Percentiles rank a stretch among this genome's conserved stretches.
These are phyloP conservation scores for Hylaeus anthracinus DNA, from an alignment of 1,140 invertebrate species.

Conservation along the genomic window DNA sequence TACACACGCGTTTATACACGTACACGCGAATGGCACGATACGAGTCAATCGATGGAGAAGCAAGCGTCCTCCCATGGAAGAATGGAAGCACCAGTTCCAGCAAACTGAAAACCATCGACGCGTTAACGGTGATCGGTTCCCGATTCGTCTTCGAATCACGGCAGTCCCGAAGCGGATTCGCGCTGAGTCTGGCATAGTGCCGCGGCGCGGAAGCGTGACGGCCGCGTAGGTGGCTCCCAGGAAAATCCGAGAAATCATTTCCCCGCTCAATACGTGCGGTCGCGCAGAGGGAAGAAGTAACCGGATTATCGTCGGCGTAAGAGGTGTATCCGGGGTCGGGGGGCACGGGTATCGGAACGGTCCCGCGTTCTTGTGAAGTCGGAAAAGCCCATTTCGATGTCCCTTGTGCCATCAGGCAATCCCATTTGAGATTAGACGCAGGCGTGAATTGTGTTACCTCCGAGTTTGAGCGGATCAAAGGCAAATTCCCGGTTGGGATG, in stretches of 20 bases:
- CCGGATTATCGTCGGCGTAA: conserved; percentile 51
- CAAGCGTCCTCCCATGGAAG: no score
- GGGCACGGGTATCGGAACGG: conserved; percentile 47
- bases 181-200: neutral
- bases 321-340: conserved; percentile 28
- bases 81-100: neutral
- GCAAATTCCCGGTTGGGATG: conserved; percentile 73
- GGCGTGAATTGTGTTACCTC: conserved; percentile 75
- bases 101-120: neutral
- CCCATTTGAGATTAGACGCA: conserved; percentile 74
- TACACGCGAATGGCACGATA: no score
- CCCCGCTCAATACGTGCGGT: conserved; percentile 21
- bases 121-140: conserved; percentile 22
- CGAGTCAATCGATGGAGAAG: no score
- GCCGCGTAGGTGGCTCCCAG: neutral
- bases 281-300: conserved; percentile 41
- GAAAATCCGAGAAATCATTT: conserved; percentile 47
- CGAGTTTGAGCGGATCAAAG: conserved; percentile 75
- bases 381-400: conserved; percentile 70
- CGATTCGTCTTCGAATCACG: conserved; percentile 8
- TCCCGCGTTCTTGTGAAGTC: conserved; percentile 61
- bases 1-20: no score
- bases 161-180: conserved; percentile 14
- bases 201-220: neutral
- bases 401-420: conserved; percentile 71